Base-by-base conservation (phyloP, 1,140 invertebrate species). In the Neelides sp. region DNA sequence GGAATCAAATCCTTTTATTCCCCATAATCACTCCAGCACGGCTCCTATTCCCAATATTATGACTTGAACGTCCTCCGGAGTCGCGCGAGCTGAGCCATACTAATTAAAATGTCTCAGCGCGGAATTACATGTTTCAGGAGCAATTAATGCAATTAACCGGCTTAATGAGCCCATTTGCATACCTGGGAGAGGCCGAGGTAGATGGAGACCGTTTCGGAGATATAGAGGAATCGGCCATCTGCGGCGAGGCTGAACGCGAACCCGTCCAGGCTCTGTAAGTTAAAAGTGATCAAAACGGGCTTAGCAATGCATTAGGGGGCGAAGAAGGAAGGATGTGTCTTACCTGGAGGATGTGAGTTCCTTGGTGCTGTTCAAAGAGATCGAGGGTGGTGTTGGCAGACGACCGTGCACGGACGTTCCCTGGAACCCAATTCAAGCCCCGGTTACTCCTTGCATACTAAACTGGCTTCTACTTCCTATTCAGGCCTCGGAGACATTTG, bases 131-230 rank as follows among this genome's bases (percentile, higher is more conserved):
- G n/a, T n/a, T n/a, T n/a, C n/a, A n/a, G n/a, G n/a, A n/a, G n/a
- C n/a, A n/a, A n/a, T n/a, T n/a, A n/a, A n/a, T n/a, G n/a, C n/a
- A n/a, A n/a, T n/a, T n/a, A n/a, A n/a, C n/a, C n/a, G n/a, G n/a
- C n/a, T n/a, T n/a, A n/a, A n/a, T n/a, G n/a, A n/a, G n/a, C n/a
- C n/a, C n/a, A n/a, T n/a, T n/a, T n/a, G n/a, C 48, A 81, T 72
- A 94, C 90, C 82, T 96, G 93, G 70, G 92, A 96, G 66, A 97
- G 79, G 62, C 93, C 93, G 66, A 97, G 78, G 75, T 97, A 96
- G 70, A 97, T 96, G 65, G 92, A 97, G 62, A 97, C 92, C 57
- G 92, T 96, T 76, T 96, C 92, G 56, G 92, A 96, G 74, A 97
- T 94, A 75, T 97, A 97, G 63, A 97, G 77, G 72, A 97, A 96